Evolutionary conservation across 2,888 invertebrate genomes (phyloP).

Genomic region (Aromia moschata): DNA sequence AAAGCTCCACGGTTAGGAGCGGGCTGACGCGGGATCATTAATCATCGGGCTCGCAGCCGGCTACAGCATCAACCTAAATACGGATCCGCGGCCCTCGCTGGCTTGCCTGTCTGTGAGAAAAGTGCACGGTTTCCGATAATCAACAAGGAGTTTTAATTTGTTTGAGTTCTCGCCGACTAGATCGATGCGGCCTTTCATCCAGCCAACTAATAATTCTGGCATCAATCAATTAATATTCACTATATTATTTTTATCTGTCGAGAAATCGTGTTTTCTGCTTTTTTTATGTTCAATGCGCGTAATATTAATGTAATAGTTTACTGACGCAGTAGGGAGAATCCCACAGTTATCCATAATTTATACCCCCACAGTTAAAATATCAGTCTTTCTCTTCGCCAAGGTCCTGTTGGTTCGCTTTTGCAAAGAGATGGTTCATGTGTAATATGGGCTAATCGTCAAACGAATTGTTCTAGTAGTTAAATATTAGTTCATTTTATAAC

Average conservation of each 20-base stretch:
- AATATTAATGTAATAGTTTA: too few species aligned
- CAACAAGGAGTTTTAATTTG: constrained; percentile 60
- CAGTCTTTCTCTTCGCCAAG: too few species aligned
- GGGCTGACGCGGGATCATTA: constrained; percentile 63
- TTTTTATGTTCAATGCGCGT: background rate
- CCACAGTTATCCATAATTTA: too few species aligned
- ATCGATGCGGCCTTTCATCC: constrained; percentile 41
- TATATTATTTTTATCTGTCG: constrained; percentile 9
- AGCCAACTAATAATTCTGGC: constrained; percentile 28
- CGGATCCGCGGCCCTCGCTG: constrained; percentile 56
- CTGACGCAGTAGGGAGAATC: too few species aligned
- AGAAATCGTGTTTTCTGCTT: constrained; percentile 12
- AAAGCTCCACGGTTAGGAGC: constrained; percentile 63
- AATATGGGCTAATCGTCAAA: too few species aligned
- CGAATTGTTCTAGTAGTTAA: too few species aligned
- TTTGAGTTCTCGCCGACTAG: constrained; percentile 50
- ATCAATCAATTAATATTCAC: constrained; percentile 23
- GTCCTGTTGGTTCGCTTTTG: too few species aligned
- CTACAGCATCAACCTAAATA: constrained; percentile 61
- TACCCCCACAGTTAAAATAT: too few species aligned
- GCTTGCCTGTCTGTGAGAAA: constrained; percentile 54
- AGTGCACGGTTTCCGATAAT: constrained; percentile 60
- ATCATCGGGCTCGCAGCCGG: constrained; percentile 63
- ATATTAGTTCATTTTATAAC: too few species aligned
- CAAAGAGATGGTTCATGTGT: too few species aligned